Conservation (phyloP, 2,888 invertebrate genomes). For the Thereva unica region DNA sequence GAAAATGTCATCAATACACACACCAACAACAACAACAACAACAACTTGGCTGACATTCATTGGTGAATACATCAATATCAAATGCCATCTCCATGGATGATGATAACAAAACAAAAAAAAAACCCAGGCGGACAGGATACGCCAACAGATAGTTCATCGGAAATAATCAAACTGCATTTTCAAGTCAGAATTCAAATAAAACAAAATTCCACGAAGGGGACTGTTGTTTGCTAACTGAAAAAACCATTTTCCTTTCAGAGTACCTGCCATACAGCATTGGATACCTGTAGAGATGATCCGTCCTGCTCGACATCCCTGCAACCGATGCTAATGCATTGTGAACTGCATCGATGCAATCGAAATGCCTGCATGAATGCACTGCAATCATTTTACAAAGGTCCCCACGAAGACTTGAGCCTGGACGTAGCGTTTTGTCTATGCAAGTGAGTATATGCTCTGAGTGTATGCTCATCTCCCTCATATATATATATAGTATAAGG, state of each 20-base stretch:
- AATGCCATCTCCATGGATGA: constrained; percentile 1
- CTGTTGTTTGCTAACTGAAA: constrained; percentile 22
- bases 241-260: constrained; percentile 64
- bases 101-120: not conserved
- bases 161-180: constrained; percentile 60
- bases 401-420: constrained; percentile 79
- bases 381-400: constrained; percentile 82
- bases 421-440: constrained; percentile 92
- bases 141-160: constrained; percentile 57
- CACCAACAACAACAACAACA: no score
- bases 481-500: no score
- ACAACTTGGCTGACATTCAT: no score
- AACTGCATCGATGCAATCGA: constrained; percentile 74
- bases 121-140: constrained; percentile 57
- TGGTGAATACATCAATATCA: no score
- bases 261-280: constrained; percentile 85
- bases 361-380: constrained; percentile 87
- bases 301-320: constrained; percentile 78
- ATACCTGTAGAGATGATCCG: constrained; percentile 79
- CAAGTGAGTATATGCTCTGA: constrained; percentile 73
- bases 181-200: constrained; percentile 51
- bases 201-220: constrained; percentile 33
- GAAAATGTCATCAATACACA: no score
- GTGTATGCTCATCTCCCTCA: no score
- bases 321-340: constrained; percentile 84